Conservation (phyloP, 2,113 vertebrate genomes). For the Hemichromis elongatus region DNA sequence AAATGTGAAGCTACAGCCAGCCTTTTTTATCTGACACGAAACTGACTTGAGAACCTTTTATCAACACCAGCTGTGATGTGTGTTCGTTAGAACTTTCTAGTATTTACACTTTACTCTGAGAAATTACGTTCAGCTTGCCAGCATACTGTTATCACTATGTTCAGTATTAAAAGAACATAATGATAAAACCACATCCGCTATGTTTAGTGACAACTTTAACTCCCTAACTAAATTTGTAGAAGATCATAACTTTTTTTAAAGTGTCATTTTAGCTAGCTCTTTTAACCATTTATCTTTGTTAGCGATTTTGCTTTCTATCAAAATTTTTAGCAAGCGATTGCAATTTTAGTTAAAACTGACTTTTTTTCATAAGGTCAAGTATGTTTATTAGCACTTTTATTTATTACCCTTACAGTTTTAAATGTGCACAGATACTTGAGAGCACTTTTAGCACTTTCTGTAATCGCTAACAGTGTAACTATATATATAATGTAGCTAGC, state of each 20-base stretch:
- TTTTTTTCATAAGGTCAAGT: background rate
- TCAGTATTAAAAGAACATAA: background rate
- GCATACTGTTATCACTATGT: background rate
- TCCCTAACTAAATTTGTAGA: background rate
- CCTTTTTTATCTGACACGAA: background rate
- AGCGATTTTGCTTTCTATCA: rapidly evolving
- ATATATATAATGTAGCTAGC: background rate
- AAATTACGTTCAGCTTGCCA: background rate
- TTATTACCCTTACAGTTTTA: background rate
- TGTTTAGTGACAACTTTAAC: background rate
- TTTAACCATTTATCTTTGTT: background rate
- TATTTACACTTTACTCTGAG: background rate
- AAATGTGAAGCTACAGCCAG: background rate
- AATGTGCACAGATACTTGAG: background rate
- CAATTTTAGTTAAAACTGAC: background rate
- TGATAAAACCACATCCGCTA: background rate
- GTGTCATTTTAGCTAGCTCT: background rate
- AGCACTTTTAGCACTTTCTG: background rate
- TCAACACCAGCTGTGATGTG: background rate
- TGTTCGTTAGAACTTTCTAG: background rate
- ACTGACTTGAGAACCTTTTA: background rate
- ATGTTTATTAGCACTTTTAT: background rate
- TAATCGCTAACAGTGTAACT: background rate
- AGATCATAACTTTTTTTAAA: background rate
- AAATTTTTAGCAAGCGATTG: background rate